Evolutionary conservation across 1,140 invertebrate species (phyloP), one percentile per base, ranked within the genome.

Genomic region (Dinoponera quadriceps): DNA sequence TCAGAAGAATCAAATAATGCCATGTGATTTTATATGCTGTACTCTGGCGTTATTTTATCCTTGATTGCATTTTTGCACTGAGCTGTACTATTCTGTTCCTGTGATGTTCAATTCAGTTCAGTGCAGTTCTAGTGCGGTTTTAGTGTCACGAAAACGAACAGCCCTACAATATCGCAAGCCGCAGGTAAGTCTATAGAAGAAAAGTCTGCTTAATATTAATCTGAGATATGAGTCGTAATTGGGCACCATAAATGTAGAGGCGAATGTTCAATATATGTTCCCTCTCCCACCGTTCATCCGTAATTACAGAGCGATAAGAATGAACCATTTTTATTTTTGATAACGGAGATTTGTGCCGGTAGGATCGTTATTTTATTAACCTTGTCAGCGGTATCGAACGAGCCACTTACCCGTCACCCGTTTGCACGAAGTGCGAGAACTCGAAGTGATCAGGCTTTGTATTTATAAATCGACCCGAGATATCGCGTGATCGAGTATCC

Each of bases 311-410:
- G 14, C 33, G 51, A 4, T 57, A 14, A 44, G 33, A 22, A 68
- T 18, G 29, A 69, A 44, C 33, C 27, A 44, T 51, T 69, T 51
- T 49, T 55, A 27, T 54, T 57, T 60, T 51, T 48, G 2, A 22
- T 48, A 57, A 80, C 22, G 27, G 14, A 48, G 25, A 80, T 63
- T 80, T 80, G 57, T n/a, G 51, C 22, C 13, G 29, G n/a, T n/a
- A n/a, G n/a, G 73, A 65, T 63, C 65, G 16, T 80, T 69, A 71
- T 71, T 65, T 59, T 57, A 71, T 80, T 59, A 80, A 71, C 33
- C 33, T 78, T 69, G 75, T 55, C 51, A 57, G 75, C 7, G 38
- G 16, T 29, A 18, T 25, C 33, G 29, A 44, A 38, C 49, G 1
- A 38, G 11, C 20, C 63, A 7, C 14, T 54, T 66, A 54, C 62